These are phyloP conservation scores for Papilio glaucus DNA, from an alignment of 1,140 invertebrate species.

Conservation along the genomic window DNA sequence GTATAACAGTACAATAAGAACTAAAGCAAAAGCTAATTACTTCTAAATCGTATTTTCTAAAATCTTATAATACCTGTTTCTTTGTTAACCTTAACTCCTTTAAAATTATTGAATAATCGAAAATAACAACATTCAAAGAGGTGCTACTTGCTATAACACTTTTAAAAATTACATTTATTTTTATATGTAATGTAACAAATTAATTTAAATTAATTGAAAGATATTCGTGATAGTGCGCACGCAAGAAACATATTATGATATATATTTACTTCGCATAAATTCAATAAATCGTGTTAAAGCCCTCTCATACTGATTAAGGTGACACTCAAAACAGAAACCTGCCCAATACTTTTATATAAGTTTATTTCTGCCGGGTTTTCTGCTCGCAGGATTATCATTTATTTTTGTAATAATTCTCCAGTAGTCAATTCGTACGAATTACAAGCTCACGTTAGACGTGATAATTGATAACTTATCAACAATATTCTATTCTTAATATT, in stretches of 20 bases:
- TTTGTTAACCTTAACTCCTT: slow-evolving; percentile 9
- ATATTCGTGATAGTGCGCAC: neutral
- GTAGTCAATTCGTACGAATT: neutral
- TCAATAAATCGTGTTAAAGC: slow-evolving; percentile 1
- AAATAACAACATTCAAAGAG: neutral
- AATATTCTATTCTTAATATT: neutral
- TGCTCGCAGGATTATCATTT: no score
- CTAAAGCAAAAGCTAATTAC: neutral
- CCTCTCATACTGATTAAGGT: neutral
- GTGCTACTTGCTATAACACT: neutral
- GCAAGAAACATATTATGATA: neutral
- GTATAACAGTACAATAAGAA: neutral
- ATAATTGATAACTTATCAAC: neutral
- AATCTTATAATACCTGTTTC: slow-evolving; percentile 20
- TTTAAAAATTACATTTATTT: neutral
- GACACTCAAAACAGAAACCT: no score
- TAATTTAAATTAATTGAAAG: neutral
- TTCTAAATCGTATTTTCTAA: slow-evolving; percentile 14
- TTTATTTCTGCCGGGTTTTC: no score
- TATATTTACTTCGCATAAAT: no score
- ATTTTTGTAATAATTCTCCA: neutral
- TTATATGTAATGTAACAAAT: neutral
- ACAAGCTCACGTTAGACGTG: neutral
- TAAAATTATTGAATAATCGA: neutral
- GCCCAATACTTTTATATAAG: no score